phyloP scores from a whole-genome alignment of 1,140 invertebrate genomes.

The Heterodera schachtii region DNA sequence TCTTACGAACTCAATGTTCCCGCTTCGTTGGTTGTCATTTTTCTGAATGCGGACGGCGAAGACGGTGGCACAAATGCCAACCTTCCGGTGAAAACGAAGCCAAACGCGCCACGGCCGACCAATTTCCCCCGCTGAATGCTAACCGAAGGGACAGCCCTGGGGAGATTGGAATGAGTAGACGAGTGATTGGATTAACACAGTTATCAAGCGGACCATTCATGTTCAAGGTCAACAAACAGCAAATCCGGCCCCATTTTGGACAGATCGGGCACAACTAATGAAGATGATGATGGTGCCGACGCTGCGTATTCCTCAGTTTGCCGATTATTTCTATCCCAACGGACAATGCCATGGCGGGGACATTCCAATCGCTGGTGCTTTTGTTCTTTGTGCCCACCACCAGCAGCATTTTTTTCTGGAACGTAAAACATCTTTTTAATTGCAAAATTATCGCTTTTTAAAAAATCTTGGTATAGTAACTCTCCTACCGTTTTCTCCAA shows the following conservation, averaged over 20 bases:
- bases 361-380: slow-evolving; percentile 66
- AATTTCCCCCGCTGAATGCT: slow-evolving; percentile 78
- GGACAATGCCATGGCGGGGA: slow-evolving; percentile 17
- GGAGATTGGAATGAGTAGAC: slow-evolving; percentile 54
- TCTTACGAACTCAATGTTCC: not conserved
- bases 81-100: slow-evolving; percentile 80
- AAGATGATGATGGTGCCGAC: no score
- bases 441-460: no score
- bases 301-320: not conserved
- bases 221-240: slow-evolving; percentile 82
- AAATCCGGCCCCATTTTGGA: slow-evolving; percentile 77
- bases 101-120: slow-evolving; percentile 93
- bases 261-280: slow-evolving; percentile 40
- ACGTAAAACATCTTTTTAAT: no score
- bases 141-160: slow-evolving; percentile 75
- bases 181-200: not conserved
- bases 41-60: not conserved
- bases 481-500: not conserved
- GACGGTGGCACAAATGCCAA: not conserved
- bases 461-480: not conserved
- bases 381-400: slow-evolving; percentile 73
- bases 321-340: not conserved
- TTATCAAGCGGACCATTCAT: not conserved
- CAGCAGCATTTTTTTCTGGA: not conserved
- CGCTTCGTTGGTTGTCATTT: not conserved